phyloP scores from a whole-genome alignment of 2,888 invertebrate species.

The Diachrysia chrysitis region DNA sequence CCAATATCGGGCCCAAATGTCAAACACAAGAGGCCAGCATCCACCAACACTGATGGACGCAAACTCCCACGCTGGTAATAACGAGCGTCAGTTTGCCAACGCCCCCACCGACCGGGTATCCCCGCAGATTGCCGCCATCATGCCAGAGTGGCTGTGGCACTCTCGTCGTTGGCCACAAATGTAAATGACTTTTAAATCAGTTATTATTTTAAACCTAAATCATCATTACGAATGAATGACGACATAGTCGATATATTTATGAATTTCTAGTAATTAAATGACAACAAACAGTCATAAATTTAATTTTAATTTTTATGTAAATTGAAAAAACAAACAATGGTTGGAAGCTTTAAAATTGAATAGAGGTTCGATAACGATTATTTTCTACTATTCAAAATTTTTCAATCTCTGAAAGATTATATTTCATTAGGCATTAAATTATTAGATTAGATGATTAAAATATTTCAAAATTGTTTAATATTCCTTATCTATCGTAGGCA shows the following conservation, averaged over 20 bases:
- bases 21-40: background rate
- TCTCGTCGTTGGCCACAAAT: background rate
- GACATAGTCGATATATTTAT: constrained; percentile 1
- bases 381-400: background rate
- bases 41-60: background rate
- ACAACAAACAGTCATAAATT: too few species aligned
- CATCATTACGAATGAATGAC: background rate
- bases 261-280: background rate
- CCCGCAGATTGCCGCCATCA: background rate
- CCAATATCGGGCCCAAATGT: background rate
- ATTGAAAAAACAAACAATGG: too few species aligned
- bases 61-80: background rate
- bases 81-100: background rate
- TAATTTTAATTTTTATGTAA: too few species aligned
- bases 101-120: background rate
- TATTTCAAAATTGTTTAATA: background rate
- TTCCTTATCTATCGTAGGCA: background rate
- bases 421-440: too few species aligned
- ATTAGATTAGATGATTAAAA: too few species aligned
- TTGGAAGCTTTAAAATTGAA: constrained; percentile 23
- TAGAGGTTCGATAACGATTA: constrained; percentile 14
- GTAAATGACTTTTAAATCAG: background rate
- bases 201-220: background rate
- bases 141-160: background rate
- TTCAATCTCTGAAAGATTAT: background rate